These are phyloP conservation scores for Smithornis capensis DNA, from an alignment of 2,113 vertebrate genomes.

Conservation along the genomic window DNA sequence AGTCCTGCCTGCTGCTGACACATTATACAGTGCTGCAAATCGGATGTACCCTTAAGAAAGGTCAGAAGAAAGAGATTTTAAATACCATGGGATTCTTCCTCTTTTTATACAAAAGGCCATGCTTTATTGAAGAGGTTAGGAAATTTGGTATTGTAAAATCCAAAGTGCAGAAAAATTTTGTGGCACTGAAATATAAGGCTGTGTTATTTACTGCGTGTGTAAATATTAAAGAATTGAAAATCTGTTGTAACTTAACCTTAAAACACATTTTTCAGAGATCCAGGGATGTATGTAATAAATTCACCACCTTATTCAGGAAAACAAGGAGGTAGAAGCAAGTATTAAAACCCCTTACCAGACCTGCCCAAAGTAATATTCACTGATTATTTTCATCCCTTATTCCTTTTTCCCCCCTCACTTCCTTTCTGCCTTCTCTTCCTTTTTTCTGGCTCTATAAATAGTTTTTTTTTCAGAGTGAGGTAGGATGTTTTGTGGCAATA, in stretches of 20 bases:
- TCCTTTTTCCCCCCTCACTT: not conserved
- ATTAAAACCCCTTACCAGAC: not conserved
- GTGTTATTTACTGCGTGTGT: not conserved
- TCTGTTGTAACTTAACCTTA: not conserved
- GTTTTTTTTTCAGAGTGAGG: not conserved
- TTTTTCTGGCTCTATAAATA: not conserved
- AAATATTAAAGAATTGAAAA: conserved; percentile 33
- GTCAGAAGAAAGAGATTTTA: conserved; percentile 57
- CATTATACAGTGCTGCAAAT: conserved; percentile 35
- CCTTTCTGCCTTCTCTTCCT: not conserved
- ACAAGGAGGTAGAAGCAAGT: not conserved
- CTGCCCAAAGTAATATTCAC: not conserved
- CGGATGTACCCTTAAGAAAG: conserved; percentile 30
- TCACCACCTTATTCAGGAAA: not conserved
- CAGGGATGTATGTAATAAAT: not conserved
- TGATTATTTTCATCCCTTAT: not conserved
- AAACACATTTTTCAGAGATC: conserved; percentile 1
- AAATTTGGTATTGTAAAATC: conserved; percentile 22
- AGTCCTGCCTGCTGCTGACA: conserved; percentile 37
- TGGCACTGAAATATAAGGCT: not conserved
- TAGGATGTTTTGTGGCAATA: not conserved
- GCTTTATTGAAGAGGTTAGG: conserved; percentile 52
- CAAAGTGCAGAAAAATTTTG: conserved; percentile 17
- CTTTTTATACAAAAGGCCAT: conserved; percentile 40
- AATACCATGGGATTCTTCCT: conserved; percentile 47